Conservation (phyloP, 2,113 vertebrate species). For the Calyptommatus sinebrachiatus region DNA sequence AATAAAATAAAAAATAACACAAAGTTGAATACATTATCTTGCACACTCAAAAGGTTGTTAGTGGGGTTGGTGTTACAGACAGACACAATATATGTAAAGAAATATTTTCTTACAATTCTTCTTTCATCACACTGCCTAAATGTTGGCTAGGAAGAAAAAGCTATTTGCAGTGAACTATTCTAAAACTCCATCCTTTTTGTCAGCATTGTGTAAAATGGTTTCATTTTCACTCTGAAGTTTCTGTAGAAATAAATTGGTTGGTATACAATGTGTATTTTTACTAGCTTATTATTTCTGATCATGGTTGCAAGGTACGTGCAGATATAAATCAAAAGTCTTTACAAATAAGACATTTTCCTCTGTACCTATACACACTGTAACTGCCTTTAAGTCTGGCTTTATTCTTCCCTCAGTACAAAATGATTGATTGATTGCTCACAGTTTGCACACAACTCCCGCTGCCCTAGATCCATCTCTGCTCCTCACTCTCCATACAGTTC, state of each 20-base stretch:
- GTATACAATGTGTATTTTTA: slow-evolving; percentile 40
- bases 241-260: slow-evolving; percentile 49
- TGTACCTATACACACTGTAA: slow-evolving; percentile 37
- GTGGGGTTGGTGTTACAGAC: not conserved
- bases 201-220: slow-evolving; percentile 23
- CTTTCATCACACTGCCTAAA: slow-evolving; percentile 31
- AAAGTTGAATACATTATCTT: slow-evolving; percentile 31
- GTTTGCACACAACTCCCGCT: slow-evolving; percentile 58
- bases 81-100: slow-evolving; percentile 3
- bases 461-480: slow-evolving; percentile 60
- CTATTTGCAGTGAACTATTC: slow-evolving; percentile 21
- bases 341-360: slow-evolving; percentile 47
- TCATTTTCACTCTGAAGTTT: slow-evolving; percentile 25
- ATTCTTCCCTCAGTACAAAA: slow-evolving; percentile 59
- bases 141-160: not conserved
- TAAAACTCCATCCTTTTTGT: slow-evolving; percentile 19
- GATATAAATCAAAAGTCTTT: slow-evolving; percentile 61
- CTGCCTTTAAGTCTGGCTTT: slow-evolving; percentile 63
- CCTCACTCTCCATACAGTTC: slow-evolving; percentile 55
- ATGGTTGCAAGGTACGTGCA: slow-evolving; percentile 23
- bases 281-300: slow-evolving; percentile 42
- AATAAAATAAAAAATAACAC: slow-evolving; percentile 5
- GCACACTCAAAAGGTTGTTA: slow-evolving; percentile 2
- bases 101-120: slow-evolving; percentile 20
- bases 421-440: slow-evolving; percentile 74